These are phyloP conservation scores for Aporophyla nigra DNA, from an alignment of 2,888 invertebrate genomes.

Conservation along the genomic window DNA sequence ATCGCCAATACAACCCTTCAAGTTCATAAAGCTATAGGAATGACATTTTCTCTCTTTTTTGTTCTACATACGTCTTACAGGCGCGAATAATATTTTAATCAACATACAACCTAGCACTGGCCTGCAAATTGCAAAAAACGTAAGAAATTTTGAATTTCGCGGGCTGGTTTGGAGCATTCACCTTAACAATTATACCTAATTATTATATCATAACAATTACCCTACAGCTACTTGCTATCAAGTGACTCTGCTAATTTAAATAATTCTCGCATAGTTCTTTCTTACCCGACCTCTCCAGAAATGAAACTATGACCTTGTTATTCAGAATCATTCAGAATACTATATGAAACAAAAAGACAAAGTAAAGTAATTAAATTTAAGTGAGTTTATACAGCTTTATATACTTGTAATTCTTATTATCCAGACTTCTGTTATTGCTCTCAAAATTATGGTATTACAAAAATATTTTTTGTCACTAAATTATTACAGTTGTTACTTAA, in stretches of 20 bases:
- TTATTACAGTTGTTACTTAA: not conserved
- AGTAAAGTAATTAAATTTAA: not conserved
- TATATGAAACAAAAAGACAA: not conserved
- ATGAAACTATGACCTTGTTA: not conserved
- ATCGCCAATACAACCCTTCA: too few species aligned
- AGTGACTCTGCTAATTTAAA: not conserved
- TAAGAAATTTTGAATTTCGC: too few species aligned
- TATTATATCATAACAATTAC: not conserved
- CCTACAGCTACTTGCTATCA: not conserved
- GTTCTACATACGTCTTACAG: too few species aligned
- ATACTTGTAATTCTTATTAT: too few species aligned
- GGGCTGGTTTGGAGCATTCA: too few species aligned
- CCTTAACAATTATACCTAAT: too few species aligned
- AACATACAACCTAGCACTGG: too few species aligned
- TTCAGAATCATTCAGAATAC: too few species aligned
- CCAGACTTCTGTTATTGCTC: not conserved
- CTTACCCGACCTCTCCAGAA: not conserved
- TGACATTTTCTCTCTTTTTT: too few species aligned
- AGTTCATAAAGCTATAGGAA: too few species aligned
- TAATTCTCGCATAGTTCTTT: not conserved
- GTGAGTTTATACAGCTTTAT: not conserved
- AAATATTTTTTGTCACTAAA: not conserved
- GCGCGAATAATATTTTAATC: too few species aligned
- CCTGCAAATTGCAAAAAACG: too few species aligned
- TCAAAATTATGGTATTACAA: not conserved